These are phyloP conservation scores for Symphodus melops DNA, from an alignment of 2,113 vertebrate genomes.

Conservation along the genomic window DNA sequence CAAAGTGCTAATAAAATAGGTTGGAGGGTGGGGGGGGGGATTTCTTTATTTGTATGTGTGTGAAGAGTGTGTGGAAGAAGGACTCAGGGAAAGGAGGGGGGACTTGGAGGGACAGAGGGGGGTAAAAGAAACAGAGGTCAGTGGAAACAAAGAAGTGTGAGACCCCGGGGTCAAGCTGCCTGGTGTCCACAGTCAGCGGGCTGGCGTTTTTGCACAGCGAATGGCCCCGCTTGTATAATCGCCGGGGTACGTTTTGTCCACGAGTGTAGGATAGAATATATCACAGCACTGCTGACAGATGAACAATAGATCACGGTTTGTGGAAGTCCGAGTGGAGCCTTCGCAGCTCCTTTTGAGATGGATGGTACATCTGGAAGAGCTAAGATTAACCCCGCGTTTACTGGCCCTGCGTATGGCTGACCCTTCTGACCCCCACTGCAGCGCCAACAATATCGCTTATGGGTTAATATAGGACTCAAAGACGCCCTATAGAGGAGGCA, in stretches of 20 bases:
- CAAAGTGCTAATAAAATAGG: conserved; percentile 84
- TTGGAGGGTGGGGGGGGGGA: conserved; percentile 56
- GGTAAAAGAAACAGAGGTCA: conserved; percentile 81
- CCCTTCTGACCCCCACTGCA: conserved; percentile 56
- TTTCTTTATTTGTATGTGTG: conserved; percentile 80
- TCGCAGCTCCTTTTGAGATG: conserved; percentile 65
- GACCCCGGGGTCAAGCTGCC: conserved; percentile 80
- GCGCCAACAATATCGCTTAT: conserved; percentile 55
- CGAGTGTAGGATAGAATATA: conserved; percentile 79
- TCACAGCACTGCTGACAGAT: conserved; percentile 79
- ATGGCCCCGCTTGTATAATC: conserved; percentile 76
- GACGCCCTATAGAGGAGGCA: conserved; percentile 24
- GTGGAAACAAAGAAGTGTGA: conserved; percentile 77
- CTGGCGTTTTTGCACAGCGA: conserved; percentile 62
- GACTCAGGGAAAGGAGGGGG: conserved; percentile 29
- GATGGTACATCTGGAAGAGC: conserved; percentile 71
- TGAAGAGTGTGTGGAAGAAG: conserved; percentile 67
- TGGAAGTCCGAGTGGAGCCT: conserved; percentile 67
- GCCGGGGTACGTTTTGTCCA: conserved; percentile 79
- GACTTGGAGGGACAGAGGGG: conserved; percentile 76
- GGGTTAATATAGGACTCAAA: conserved; percentile 51
- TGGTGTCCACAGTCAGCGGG: conserved; percentile 79
- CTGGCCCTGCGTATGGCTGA: conserved; percentile 51
- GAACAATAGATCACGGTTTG: conserved; percentile 81
- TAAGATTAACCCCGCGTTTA: conserved; percentile 73